phyloP scores from a whole-genome alignment of 1,140 invertebrate genomes.

The Oedothorax gibbosus region DNA sequence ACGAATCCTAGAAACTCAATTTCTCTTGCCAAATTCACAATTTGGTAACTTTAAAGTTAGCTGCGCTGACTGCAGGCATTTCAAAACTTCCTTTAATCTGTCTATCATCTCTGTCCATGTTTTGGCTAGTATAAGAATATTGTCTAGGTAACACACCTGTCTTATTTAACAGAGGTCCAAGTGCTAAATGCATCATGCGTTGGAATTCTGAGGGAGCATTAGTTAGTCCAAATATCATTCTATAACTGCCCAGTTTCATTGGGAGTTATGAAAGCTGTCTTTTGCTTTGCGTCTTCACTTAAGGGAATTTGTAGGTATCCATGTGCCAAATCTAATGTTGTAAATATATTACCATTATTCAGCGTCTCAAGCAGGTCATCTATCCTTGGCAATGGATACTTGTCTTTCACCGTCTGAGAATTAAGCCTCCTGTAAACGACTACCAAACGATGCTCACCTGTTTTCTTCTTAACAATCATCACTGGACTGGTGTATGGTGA shows the following conservation, averaged over 20 bases:
- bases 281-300: neutral
- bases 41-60: neutral
- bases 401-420: neutral
- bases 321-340: neutral
- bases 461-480: neutral
- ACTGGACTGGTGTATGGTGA: neutral
- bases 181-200: neutral
- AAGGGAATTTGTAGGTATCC: neutral
- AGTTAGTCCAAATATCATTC: neutral
- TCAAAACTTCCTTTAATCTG: neutral
- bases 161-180: neutral
- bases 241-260: neutral
- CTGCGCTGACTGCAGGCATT: too few relatives aligned
- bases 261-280: neutral
- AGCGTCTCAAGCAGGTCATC: neutral
- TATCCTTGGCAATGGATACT: too few relatives aligned
- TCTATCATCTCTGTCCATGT: neutral
- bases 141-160: neutral
- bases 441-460: neutral
- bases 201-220: conserved; percentile 1
- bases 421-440: neutral
- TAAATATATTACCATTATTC: neutral
- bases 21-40: neutral
- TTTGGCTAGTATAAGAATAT: neutral
- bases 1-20: neutral